Conservation (phyloP, 2,888 invertebrate genomes). For the Orthosia gothica region DNA sequence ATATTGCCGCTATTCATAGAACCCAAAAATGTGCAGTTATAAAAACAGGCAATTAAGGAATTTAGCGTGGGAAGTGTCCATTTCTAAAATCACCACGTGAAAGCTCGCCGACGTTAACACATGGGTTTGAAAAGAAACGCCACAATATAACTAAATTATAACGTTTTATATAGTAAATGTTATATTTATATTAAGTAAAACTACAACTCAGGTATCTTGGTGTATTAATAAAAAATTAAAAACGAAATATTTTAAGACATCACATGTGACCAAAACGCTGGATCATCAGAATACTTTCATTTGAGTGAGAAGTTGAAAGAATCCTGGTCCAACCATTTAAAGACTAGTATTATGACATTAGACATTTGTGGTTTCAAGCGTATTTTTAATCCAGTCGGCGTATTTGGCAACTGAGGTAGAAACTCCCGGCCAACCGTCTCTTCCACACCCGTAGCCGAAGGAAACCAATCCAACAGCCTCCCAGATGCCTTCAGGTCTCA, state of each 20-base stretch:
- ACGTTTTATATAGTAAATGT: too few species aligned
- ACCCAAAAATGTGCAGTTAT: too few species aligned
- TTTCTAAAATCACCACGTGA: too few species aligned
- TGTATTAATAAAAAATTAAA: conserved; percentile 55
- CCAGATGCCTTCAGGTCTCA: conserved; percentile 89
- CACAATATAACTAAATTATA: too few species aligned
- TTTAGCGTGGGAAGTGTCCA: too few species aligned
- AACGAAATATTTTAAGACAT: conserved; percentile 20
- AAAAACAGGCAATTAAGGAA: too few species aligned
- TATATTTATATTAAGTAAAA: conserved; percentile 16
- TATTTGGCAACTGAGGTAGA: conserved; percentile 93
- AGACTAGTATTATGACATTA: conserved; percentile 67
- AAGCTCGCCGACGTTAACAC: too few species aligned
- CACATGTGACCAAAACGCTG: conserved; percentile 41
- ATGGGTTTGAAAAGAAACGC: too few species aligned
- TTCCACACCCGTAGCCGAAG: conserved; percentile 93
- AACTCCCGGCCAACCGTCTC: conserved; percentile 93
- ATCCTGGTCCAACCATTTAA: conserved; percentile 28
- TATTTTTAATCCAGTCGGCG: conserved; percentile 92
- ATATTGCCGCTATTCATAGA: too few species aligned
- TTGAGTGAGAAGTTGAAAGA: conserved; percentile 44
- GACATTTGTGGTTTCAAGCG: conserved; percentile 78
- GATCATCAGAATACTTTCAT: conserved; percentile 29
- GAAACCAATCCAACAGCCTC: conserved; percentile 93
- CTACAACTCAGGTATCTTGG: not conserved